A percentile compares a stretch with the other conserved stretches of the same genome.
These are phyloP conservation scores for Selene dorsalis DNA, from an alignment of 2,797 vertebrate genomes.

Conservation along the genomic window DNA sequence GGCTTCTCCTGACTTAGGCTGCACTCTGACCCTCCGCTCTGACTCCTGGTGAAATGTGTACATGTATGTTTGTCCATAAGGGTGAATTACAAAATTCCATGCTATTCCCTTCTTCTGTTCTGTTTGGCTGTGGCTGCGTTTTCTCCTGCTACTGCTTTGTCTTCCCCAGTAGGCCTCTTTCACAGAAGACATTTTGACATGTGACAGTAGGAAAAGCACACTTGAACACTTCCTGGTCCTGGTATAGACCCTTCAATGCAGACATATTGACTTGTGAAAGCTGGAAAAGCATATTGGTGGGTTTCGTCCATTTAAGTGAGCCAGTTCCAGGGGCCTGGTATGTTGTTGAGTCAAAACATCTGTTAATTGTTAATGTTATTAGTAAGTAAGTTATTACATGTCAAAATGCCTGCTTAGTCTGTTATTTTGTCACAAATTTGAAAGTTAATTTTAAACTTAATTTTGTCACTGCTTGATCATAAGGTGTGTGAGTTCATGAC, in stretches of 20 bases:
- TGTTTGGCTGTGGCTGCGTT: conserved; percentile 17
- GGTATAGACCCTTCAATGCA: background rate
- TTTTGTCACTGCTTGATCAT: conserved; percentile 14
- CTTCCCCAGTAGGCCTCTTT: background rate
- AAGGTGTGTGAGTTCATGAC: background rate
- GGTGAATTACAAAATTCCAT: background rate
- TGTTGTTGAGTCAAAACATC: background rate
- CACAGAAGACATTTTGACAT: background rate
- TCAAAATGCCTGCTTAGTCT: conserved; percentile 11
- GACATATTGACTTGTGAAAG: background rate
- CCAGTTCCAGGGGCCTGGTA: background rate
- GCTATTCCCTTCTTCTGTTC: background rate
- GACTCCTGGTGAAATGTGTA: conserved; percentile 56
- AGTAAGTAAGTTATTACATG: background rate
- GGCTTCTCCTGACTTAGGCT: conserved; percentile 38
- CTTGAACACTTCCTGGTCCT: background rate
- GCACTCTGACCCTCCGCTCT: conserved; percentile 35
- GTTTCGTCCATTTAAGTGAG: background rate
- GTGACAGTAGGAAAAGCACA: background rate
- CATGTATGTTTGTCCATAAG: conserved; percentile 46
- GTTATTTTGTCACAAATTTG: conserved; percentile 9
- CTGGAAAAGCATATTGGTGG: background rate
- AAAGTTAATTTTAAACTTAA: background rate
- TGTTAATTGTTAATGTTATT: background rate
- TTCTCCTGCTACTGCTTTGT: conserved; percentile 6